Percentiles rank a stretch among this genome's conserved stretches.
Conservation (phyloP, 2,797 vertebrate genomes). For the Rhinatrema bivittatum region DNA sequence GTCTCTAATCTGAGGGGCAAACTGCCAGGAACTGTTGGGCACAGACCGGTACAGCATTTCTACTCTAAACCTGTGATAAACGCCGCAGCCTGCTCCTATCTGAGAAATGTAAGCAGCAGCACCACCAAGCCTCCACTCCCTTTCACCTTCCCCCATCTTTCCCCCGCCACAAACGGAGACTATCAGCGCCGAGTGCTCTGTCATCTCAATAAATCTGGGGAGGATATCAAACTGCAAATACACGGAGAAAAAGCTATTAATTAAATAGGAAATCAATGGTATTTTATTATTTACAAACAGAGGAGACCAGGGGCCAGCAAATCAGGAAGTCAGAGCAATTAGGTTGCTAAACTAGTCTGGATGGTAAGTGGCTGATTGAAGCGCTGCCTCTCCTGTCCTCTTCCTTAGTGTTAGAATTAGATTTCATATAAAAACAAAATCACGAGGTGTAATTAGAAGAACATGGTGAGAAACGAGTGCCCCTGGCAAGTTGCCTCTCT, state of each 20-base stretch:
- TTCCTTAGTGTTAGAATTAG: background rate
- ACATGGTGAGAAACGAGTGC: background rate
- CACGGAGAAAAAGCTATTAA: conserved; percentile 14
- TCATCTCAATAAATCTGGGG: conserved; percentile 13
- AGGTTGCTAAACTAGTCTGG: background rate
- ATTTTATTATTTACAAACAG: conserved; percentile 22
- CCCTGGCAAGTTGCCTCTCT: too few relatives aligned
- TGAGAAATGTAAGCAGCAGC: background rate
- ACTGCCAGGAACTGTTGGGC: too few relatives aligned
- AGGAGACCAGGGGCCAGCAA: conserved; percentile 1
- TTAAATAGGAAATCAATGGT: conserved; percentile 19
- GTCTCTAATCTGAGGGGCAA: too few relatives aligned
- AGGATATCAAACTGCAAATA: background rate
- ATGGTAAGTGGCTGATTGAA: background rate
- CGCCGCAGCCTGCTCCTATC: background rate
- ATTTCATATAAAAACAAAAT: background rate
- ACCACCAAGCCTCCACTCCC: too few relatives aligned
- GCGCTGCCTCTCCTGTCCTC: background rate
- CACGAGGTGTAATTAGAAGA: background rate
- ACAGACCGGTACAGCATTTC: too few relatives aligned
- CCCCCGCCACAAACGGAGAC: too few relatives aligned
- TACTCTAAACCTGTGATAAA: too few relatives aligned
- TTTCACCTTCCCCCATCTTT: too few relatives aligned
- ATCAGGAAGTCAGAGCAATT: background rate
- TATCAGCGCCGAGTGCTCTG: background rate